Base-by-base conservation (phyloP, 1,140 invertebrate species). In the Mya arenaria region DNA sequence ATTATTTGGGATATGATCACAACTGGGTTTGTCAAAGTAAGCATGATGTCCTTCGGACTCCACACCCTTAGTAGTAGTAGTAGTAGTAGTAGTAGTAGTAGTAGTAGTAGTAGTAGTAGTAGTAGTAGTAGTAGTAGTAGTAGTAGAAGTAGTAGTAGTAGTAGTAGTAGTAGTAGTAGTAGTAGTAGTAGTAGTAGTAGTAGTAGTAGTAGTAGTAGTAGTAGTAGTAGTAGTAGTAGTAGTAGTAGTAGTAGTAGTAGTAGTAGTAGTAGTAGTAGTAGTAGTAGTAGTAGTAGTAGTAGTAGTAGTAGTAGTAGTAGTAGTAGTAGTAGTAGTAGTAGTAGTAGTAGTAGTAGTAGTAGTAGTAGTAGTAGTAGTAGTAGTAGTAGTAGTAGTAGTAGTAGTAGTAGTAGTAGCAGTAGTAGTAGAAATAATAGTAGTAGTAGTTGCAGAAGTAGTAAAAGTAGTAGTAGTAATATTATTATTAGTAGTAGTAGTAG, bases 301-400 rank as follows among this genome's bases (percentile, higher is more conserved):
- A 58, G 69, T 34, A 72, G 69, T 72, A 58, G 69, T 72, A 58
- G 69, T 58, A 72, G 69, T 72, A 58, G 69, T 72, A 58, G 69
- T 72, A 58, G 69, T 72, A 58, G 69, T 62, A 58, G 69, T 58
- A 58, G 69, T 58, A 58, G 44, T 72, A 58, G 69, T 58, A 58
- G 69, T 72, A 32, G 69, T 72, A 58, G 69, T 72, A 58, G 69
- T 72, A 58, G 69, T 72, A 25, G 69, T 58, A 58, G 23, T 72
- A 58, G 69, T 58, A 58, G 69, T 58, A 58, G 69, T 72, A 58
- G 69, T 72, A 58, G 69, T 72, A 72, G 69, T 58, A 72, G 69
- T 58, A 72, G 69, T 58, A 72, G 69, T 58, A 58, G 69, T 72
- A 58, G 69, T 72, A 58, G 69, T 72, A 58, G 69, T 72, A 58